A percentile compares a stretch with the other conserved stretches of the same genome.
Conservation (phyloP, 2,797 vertebrate species). For the Enteromius paludinosus region DNA sequence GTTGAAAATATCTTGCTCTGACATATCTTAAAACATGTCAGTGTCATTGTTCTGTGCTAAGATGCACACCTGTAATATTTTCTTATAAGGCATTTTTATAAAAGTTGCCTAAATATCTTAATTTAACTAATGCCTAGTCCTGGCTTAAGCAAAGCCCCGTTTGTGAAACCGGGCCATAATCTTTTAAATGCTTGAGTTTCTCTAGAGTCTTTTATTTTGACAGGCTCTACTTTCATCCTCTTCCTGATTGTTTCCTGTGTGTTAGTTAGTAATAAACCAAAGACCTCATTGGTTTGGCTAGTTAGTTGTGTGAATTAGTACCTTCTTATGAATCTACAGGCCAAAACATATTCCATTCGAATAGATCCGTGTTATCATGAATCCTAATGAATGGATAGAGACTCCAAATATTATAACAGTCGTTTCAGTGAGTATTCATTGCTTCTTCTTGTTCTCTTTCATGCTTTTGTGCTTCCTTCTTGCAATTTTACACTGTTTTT, state of each 20-base stretch:
- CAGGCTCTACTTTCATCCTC: not conserved
- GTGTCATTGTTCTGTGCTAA: no score
- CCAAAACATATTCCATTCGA: not conserved
- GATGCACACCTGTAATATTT: no score
- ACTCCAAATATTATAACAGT: not conserved
- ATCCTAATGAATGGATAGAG: not conserved
- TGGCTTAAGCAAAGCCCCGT: no score
- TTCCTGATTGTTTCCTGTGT: not conserved
- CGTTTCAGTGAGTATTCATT: not conserved
- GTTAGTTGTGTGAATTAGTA: not conserved
- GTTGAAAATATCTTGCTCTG: no score
- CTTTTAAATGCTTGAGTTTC: not conserved
- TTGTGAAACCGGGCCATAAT: no score
- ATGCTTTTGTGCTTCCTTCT: not conserved
- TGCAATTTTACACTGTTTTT: not conserved
- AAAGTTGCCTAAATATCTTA: no score
- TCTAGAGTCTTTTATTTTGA: slow-evolving; percentile 6
- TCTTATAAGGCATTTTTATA: no score
- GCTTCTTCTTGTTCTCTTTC: not conserved
- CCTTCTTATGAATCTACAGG: not conserved
- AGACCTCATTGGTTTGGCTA: not conserved
- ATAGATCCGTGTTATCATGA: not conserved
- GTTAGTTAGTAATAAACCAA: not conserved
- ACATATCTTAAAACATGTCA: no score
- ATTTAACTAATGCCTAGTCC: no score